phyloP scores from a whole-genome alignment of 2,113 vertebrate genomes.

The Capreolus pygargus region DNA sequence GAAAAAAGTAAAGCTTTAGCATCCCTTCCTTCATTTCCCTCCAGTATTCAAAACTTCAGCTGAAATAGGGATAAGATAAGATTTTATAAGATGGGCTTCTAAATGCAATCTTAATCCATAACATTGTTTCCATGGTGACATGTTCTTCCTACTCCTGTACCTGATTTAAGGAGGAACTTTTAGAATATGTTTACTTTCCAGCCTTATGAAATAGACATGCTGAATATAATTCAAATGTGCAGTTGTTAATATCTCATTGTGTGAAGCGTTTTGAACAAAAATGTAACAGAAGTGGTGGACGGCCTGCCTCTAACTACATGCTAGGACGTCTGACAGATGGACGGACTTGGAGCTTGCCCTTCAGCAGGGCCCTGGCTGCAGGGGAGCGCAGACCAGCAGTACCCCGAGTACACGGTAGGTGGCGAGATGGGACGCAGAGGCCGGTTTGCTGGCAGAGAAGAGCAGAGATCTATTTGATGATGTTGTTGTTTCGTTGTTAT shows the following conservation, averaged over 20 bases:
- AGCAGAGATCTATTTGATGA: neutral
- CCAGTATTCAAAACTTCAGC: neutral
- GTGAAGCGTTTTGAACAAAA: neutral
- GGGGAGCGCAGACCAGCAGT: neutral
- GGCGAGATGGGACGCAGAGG: neutral
- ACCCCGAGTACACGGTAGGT: rapidly evolving
- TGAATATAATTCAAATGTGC: neutral
- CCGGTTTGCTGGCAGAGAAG: neutral
- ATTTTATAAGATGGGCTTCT: neutral
- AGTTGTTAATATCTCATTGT: neutral
- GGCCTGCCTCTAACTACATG: neutral
- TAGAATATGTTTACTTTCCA: neutral
- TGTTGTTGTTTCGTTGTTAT: neutral
- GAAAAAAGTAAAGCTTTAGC: neutral
- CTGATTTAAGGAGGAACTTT: neutral
- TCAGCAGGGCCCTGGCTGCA: neutral
- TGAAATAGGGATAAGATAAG: neutral
- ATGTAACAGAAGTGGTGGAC: neutral
- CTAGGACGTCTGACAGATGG: neutral
- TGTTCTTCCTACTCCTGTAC: neutral
- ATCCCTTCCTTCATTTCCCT: neutral
- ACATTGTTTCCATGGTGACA: neutral
- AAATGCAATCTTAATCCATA: neutral
- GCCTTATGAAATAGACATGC: neutral
- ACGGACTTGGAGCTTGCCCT: neutral